Evolutionary conservation across 2,113 vertebrate genomes (phyloP), one percentile per base, ranked within the genome.

Genomic region (Callocephalon fimbriatum): DNA sequence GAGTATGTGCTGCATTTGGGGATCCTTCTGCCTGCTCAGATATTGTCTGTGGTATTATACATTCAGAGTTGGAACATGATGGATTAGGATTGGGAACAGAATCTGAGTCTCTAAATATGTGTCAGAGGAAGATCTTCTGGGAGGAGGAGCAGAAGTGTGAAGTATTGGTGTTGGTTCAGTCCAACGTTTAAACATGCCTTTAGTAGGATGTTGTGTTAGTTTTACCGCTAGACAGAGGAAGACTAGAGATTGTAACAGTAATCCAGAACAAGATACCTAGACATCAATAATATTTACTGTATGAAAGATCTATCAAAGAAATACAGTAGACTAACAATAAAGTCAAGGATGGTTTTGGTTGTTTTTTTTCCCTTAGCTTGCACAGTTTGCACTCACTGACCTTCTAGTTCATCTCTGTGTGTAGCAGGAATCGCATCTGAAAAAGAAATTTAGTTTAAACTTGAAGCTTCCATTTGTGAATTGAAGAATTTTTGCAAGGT

Each of bases 221-320:
- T 78, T 62, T 44, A 27, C 20, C 59, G 15, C 8, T 76, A 53
- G 67, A 23, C 5, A 42, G 26, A 71, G n/a, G 50, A 62, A 89
- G 75, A 37, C 10, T 7, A 53, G 62, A 75, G 48, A 61, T 40
- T 45, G 86, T 65, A 89, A 71, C 17, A 91, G 73, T 78, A 92
- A 94, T 13, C 12, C 62, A 86, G 88, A 86, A 90, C 67, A 88
- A 65, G 38, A 23, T 42, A 83, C 82, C 67, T 85, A 45, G 78
- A 73, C 37, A 82, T 95, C 62, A 96, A 65, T 66, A 84, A 84
- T 38, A 32, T 78, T 70, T 89, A 50, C 50, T 62, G 35, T 40
- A 48, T 62, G 86, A 79, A 88, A 83, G 31, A 38, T 38, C 35
- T 80, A 88, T 54, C 31, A 88, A 91, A 97, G 88, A 76, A 90